Percentiles rank a stretch among this genome's conserved stretches.
Evolutionary conservation across 92 coral and sea anemone species (phyloP).

Genomic region (Desmophyllum pertusum): DNA sequence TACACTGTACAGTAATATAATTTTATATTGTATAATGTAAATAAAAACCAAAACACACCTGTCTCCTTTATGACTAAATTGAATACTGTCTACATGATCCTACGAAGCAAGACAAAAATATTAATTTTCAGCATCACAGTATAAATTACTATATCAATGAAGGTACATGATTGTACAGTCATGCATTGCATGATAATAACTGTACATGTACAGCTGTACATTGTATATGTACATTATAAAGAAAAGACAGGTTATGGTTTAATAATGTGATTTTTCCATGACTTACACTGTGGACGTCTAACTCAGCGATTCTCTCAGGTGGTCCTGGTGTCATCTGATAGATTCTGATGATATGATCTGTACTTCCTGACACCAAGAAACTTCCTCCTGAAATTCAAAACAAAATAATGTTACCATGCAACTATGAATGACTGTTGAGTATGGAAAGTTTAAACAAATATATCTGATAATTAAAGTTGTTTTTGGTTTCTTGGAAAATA

Average conservation of each 20-base stretch:
- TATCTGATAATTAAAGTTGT: too few relatives aligned
- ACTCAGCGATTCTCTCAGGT: constrained; percentile 96
- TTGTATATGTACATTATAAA: too few relatives aligned
- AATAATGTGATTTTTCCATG: too few relatives aligned
- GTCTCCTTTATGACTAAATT: constrained; percentile 93
- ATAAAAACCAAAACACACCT: constrained; percentile 43
- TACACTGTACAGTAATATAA: too few relatives aligned
- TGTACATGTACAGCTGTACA: too few relatives aligned
- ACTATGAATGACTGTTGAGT: not conserved
- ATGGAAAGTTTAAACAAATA: too few relatives aligned
- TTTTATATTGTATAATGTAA: not conserved
- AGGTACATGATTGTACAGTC: not conserved
- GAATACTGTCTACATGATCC: constrained; percentile 99
- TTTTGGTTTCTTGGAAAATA: too few relatives aligned
- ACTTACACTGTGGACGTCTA: constrained; percentile 87
- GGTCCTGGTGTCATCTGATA: constrained; percentile 96
- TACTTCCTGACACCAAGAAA: constrained; percentile 95
- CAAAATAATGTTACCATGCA: not conserved
- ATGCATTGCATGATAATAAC: too few relatives aligned
- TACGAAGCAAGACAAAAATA: constrained; percentile 22
- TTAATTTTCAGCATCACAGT: not conserved
- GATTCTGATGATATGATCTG: constrained; percentile 92
- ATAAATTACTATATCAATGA: too few relatives aligned
- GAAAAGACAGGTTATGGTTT: too few relatives aligned
- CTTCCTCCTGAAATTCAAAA: constrained; percentile 73